A percentile compares a stretch with the other conserved stretches of the same genome.
Evolutionary conservation across 2,113 vertebrate genomes (phyloP).

Genomic region (Pollachius pollachius): DNA sequence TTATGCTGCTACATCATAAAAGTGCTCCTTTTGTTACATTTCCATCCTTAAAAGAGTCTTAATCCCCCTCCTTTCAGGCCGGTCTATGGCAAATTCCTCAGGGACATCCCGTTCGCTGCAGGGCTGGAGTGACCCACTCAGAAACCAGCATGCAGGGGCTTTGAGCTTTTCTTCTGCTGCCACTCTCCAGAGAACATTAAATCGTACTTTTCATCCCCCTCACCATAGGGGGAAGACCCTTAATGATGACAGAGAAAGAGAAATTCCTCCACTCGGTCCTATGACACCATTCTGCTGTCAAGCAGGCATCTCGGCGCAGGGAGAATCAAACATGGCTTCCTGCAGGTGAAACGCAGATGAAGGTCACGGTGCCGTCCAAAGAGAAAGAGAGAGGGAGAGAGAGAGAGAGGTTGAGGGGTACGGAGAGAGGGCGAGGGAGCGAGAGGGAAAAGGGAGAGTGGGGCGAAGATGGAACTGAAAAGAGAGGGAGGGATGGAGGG

Average conservation of each 20-base stretch:
- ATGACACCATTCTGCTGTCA: constrained; percentile 83
- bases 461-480: constrained; percentile 24
- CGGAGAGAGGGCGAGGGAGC: constrained; percentile 30
- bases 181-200: constrained; percentile 89
- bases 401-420: constrained; percentile 14
- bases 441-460: constrained; percentile 1
- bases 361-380: constrained; percentile 78
- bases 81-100: constrained; percentile 86
- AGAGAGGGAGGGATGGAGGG: constrained; percentile 47
- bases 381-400: constrained; percentile 51
- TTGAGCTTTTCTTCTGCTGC: constrained; percentile 80
- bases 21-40: constrained; percentile 97
- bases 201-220: constrained; percentile 86
- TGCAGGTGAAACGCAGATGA: constrained; percentile 82
- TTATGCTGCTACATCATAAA: constrained; percentile 97
- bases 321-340: constrained; percentile 88
- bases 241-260: constrained; percentile 87
- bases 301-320: constrained; percentile 73
- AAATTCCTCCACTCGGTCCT: constrained; percentile 84
- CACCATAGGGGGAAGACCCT: constrained; percentile 82
- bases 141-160: constrained; percentile 80
- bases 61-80: constrained; percentile 92
- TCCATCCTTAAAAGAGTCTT: constrained; percentile 88
- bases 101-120: constrained; percentile 88
- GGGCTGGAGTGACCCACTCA: constrained; percentile 81